Percentiles rank a stretch among this genome's conserved stretches.
Conservation (phyloP, 2,113 vertebrate genomes). For the Upupa epops region DNA sequence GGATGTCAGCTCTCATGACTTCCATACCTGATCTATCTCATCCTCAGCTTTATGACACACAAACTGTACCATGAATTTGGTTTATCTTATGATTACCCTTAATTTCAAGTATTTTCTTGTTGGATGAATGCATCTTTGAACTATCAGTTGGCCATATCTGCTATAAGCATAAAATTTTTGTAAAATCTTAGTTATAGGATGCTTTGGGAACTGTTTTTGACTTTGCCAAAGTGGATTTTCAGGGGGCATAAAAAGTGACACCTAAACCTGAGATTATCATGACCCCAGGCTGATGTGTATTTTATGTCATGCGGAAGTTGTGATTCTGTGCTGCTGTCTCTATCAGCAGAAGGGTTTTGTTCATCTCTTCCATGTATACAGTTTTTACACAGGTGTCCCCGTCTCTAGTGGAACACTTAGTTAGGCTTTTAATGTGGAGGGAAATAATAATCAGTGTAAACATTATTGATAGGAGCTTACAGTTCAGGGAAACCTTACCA, state of each 20-base stretch:
- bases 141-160: background rate
- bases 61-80: background rate
- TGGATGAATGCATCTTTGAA: background rate
- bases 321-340: background rate
- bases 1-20: background rate
- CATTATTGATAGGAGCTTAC: background rate
- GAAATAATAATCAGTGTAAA: background rate
- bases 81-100: background rate
- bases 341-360: background rate
- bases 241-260: background rate
- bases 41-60: background rate
- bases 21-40: background rate
- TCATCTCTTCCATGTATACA: background rate
- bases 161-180: background rate
- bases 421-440: background rate
- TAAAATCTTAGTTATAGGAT: background rate
- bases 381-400: background rate
- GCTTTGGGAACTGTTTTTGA: background rate
- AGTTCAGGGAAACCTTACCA: background rate
- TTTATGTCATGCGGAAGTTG: background rate
- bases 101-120: background rate
- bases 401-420: background rate
- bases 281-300: background rate
- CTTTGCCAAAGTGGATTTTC: background rate
- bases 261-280: background rate